phyloP scores from a whole-genome alignment of 2,797 vertebrate species.

The Podarcis siculus region DNA sequence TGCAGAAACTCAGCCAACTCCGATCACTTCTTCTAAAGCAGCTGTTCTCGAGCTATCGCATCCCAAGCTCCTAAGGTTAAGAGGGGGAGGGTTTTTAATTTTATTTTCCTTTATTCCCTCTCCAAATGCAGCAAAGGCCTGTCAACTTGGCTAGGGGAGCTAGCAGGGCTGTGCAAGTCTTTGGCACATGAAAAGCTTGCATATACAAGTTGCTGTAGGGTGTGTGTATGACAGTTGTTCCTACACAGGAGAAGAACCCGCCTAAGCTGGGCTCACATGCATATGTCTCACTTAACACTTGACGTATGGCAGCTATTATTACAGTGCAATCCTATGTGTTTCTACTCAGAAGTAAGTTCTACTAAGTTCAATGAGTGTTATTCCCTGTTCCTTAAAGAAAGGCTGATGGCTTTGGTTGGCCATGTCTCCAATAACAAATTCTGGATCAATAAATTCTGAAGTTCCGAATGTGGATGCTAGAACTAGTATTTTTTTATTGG shows the following conservation, averaged over 20 bases:
- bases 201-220: neutral
- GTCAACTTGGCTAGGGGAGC: neutral
- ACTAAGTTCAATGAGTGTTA: no score
- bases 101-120: neutral
- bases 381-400: neutral
- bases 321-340: neutral
- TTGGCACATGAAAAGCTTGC: neutral
- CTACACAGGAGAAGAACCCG: neutral
- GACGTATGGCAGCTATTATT: neutral
- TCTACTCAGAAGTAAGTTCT: no score
- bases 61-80: neutral
- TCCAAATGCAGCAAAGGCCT: neutral
- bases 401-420: neutral
- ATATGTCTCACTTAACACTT: neutral
- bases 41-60: neutral
- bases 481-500: no score
- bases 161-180: neutral
- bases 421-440: neutral
- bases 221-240: neutral
- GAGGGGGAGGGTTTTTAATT: neutral
- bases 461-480: no score
- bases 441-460: neutral
- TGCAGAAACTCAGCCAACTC: slow-evolving; percentile 1
- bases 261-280: neutral
- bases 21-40: neutral